Evolutionary conservation across 2,797 vertebrate species (phyloP).

Genomic region (Tamandua tetradactyla): DNA sequence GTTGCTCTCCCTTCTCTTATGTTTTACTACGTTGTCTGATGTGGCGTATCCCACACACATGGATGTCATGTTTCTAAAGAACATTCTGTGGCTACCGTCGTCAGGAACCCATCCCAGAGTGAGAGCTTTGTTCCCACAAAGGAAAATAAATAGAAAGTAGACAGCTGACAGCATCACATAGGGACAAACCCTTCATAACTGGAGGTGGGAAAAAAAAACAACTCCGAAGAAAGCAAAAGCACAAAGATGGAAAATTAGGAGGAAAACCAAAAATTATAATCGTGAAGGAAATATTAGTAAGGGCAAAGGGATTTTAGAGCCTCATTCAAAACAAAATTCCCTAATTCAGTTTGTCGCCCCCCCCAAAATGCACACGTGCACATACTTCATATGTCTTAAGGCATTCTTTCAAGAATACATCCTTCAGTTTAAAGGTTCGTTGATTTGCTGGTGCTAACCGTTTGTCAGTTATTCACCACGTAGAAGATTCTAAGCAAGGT

Average conservation of each 20-base stretch:
- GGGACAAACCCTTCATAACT: neutral
- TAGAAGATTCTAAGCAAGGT: neutral
- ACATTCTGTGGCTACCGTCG: neutral
- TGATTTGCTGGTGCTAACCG: neutral
- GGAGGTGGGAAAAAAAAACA: too few species aligned
- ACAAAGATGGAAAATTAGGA: neutral
- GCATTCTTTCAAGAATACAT: neutral
- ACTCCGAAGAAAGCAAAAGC: neutral
- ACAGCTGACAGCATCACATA: neutral
- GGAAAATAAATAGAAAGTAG: neutral
- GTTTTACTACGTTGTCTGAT: neutral
- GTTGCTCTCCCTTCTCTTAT: neutral
- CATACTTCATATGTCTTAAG: neutral
- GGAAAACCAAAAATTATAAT: neutral
- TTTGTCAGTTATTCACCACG: neutral
- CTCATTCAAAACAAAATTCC: neutral
- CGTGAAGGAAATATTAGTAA: neutral
- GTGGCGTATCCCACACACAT: neutral
- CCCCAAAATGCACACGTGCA: neutral
- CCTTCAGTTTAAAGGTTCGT: neutral
- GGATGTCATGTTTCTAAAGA: neutral
- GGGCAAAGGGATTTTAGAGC: neutral
- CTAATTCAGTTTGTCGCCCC: neutral
- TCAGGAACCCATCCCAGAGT: neutral
- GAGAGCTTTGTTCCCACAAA: neutral